Percentiles rank a stretch among this genome's conserved stretches.
phyloP scores from a whole-genome alignment of 2,797 vertebrate genomes.

The Lophotriccus pileatus region DNA sequence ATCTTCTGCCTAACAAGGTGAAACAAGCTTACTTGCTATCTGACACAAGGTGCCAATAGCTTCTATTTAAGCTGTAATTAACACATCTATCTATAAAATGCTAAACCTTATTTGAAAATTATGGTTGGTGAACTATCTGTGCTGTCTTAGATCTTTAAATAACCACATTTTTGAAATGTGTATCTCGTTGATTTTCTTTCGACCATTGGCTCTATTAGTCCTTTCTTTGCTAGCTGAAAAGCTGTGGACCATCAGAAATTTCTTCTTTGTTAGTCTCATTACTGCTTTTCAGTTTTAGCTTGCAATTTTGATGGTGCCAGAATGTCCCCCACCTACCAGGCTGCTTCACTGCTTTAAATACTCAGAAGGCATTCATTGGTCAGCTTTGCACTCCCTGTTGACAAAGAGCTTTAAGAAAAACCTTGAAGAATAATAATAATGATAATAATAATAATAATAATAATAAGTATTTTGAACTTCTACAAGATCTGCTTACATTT shows the following conservation, averaged over 20 bases:
- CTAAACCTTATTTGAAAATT: neutral
- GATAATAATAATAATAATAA: too few relatives aligned
- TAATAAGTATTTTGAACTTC: neutral
- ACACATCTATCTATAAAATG: neutral
- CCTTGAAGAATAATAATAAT: too few relatives aligned
- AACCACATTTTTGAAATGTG: neutral
- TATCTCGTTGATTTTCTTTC: neutral
- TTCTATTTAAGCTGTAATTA: neutral
- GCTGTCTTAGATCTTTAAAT: neutral
- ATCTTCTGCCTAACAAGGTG: neutral
- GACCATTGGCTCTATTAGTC: neutral
- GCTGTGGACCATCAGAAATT: neutral
- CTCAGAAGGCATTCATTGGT: neutral
- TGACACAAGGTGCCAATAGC: neutral
- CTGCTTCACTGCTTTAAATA: neutral
- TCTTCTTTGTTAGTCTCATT: neutral
- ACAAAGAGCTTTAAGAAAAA: neutral
- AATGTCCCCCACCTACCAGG: neutral
- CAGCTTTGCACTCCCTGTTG: neutral
- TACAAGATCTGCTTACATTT: neutral
- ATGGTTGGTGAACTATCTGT: neutral
- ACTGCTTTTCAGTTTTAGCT: neutral
- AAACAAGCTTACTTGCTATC: neutral
- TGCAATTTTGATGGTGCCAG: neutral
- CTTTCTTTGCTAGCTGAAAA: neutral